Evolutionary conservation across 2,888 invertebrate species (phyloP).

Genomic region (Dryomyza anilis): DNA sequence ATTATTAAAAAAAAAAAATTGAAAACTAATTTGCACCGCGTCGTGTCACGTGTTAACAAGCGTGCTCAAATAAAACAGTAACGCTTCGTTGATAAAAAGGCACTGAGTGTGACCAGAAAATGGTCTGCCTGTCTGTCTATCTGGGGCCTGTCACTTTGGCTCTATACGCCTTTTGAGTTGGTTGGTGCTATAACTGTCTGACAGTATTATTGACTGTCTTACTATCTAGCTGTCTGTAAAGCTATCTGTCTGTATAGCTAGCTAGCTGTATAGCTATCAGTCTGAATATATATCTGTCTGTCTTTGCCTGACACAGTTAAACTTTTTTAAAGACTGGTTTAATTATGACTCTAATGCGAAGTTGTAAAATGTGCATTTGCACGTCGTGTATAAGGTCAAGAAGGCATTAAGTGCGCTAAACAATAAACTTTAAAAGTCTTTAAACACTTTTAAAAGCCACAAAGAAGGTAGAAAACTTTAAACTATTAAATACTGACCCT

Average conservation of each 20-base stretch:
- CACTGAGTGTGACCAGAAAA: no score
- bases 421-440: no score
- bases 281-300: constrained; percentile 5
- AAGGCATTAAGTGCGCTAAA: not conserved
- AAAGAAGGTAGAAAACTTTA: no score
- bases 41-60: constrained; percentile 20
- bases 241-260: constrained; percentile 10
- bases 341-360: no score
- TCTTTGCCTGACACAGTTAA: no score
- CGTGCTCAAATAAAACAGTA: constrained; percentile 5
- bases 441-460: no score
- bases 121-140: not conserved
- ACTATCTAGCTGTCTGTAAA: constrained; percentile 11
- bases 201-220: not conserved
- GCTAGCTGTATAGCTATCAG: not conserved
- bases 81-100: not conserved
- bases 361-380: no score
- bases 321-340: no score
- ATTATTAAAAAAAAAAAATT: not conserved
- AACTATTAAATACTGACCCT: no score
- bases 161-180: no score
- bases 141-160: not conserved
- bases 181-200: no score
- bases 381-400: not conserved
- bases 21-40: constrained; percentile 10